A percentile compares a stretch with the other conserved stretches of the same genome.
Conservation (phyloP, 2,888 invertebrate species). For the Dromius quadrimaculatus region DNA sequence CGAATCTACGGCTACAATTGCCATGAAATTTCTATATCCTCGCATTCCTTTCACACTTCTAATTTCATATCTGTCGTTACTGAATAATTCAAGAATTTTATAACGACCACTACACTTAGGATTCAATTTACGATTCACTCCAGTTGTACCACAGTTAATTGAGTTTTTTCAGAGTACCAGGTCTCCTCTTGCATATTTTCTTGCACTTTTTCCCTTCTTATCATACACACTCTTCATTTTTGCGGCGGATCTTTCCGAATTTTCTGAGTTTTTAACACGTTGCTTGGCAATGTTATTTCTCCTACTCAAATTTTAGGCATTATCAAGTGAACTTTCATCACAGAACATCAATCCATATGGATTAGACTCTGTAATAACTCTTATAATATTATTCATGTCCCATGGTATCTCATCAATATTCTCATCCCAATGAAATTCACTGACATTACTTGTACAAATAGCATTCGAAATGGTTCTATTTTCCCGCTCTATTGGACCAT, state of each 20-base stretch:
- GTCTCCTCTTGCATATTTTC: neutral
- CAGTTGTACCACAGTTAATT: neutral
- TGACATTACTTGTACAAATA: neutral
- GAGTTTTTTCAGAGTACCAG: neutral
- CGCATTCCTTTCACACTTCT: neutral
- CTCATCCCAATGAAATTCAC: neutral
- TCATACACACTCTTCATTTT: neutral
- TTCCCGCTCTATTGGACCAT: neutral
- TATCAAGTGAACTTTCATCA: neutral
- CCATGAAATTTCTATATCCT: neutral
- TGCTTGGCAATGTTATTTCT: neutral
- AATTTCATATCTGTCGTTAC: neutral
- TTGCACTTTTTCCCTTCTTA: neutral
- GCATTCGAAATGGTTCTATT: conserved; percentile 1
- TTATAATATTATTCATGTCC: conserved; percentile 4
- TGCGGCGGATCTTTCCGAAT: neutral
- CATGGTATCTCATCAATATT: neutral
- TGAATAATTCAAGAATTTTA: neutral
- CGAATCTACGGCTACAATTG: neutral
- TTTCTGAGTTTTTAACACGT: neutral
- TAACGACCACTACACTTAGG: neutral
- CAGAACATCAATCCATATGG: neutral
- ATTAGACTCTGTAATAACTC: neutral
- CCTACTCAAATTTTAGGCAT: neutral
- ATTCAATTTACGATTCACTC: neutral